Evolutionary conservation across 1,140 invertebrate genomes (phyloP), one percentile per base, ranked within the genome.

Genomic region (Hypothenemus hampei): DNA sequence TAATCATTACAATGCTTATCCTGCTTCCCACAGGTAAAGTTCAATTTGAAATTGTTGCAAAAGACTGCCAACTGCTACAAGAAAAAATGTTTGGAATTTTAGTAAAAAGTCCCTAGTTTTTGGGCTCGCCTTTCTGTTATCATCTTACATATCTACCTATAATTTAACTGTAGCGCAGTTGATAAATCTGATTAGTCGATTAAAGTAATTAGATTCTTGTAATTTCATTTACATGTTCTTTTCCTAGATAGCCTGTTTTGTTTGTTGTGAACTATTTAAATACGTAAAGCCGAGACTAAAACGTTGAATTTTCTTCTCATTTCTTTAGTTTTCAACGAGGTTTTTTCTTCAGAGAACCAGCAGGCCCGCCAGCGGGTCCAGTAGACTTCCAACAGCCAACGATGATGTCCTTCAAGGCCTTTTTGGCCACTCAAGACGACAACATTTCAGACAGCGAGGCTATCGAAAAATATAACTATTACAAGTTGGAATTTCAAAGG

Each of bases 361-460:
- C 33, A 49, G 47, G 47, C 48, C 20, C 57, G 18, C 7, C 58
- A 4, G 29, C 48, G 5, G 29, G 58, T 21, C 58, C 60, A 24
- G 43, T 39, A 7, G 65, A 68, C 37, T 83, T 86, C 65, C 87
- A 86, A 0, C 91, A 96, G 65, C 89, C 94, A 3, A 86, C 91
- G 0, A 95, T 99, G 89, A 86, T 98, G 82, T 89, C 91, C 0
- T 95, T 99, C 70, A 99, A 98, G 75, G 89, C 93, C 54, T 99
- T 98, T 73, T 77, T 99, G 15, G 86, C 86, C 18, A 90, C 92
- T 11, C 95, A 97, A 41, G 96, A 99, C 76, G 97, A 99, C 71
- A 88, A 87, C 33, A 98, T 98, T 66, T 91, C 91, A 31, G 95
- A 98, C 62, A 92, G 97, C 57, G 95, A 98, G 71, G 94, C 96